Base-by-base conservation (phyloP, 2,113 vertebrate genomes). In the Myocastor coypus region DNA sequence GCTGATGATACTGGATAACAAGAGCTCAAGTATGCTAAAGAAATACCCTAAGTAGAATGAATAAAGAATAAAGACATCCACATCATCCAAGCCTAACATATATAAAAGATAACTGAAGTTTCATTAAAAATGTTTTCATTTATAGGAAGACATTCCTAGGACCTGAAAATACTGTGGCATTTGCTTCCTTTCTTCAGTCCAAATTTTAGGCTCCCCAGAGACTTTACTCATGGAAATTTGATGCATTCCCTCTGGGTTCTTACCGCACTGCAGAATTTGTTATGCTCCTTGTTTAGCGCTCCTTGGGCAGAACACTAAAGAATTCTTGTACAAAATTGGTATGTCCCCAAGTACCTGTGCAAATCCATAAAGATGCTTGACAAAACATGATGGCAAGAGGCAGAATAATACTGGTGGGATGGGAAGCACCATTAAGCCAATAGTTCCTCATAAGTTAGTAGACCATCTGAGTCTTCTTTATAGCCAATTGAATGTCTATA, bases 21-120 rank as follows among this genome's bases (percentile, higher is more conserved):
- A 93, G 13, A 80, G 16, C 40, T 46, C 68, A 94, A 42, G 64
- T 68, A 92, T 86, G 57, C 40, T 87, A 86, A 93, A 93, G 11
- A 24, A 13, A 68, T 50, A 88, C 17, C 9, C 11, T 68, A 77
- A 66, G 89, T 50, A 83, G 1, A 42, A 34, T 16, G 71, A 86
- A 28, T 40, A 83, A 68, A 88, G 83, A 77, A 83, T 34, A 96
- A 92, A 68, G 7, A 46, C 34, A 80, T 32, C 24, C 17, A 90
- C 83, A 75, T 75, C 78, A 92, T 59, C 8, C 75, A 55, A 78
- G 16, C 40, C 30, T 84, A 63, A 66, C 28, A 22, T 17, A 26
- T 61, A 52, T 89, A 69, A 95, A 37, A 86, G 34, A 92, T n/a
- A 81, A 34, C 4, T 14, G 20, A 83, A 83, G 52, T 64, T 93